Evolutionary conservation across 2,888 invertebrate species (phyloP).

Genomic region (Cataglyphis altisquamis): DNA sequence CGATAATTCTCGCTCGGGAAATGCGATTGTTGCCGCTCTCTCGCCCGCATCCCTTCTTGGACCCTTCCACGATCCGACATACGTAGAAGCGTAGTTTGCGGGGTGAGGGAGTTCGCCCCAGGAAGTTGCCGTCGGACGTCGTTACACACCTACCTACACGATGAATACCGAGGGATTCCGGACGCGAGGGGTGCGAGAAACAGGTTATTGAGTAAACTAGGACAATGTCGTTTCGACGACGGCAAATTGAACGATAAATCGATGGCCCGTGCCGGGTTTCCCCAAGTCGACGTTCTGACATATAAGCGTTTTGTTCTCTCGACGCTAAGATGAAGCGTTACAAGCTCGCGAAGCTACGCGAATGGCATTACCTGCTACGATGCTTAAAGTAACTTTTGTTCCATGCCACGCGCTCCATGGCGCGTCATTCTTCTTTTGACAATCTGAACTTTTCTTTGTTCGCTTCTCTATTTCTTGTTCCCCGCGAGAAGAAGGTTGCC

Average conservation of each 20-base stretch:
- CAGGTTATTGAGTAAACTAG: constrained; percentile 67
- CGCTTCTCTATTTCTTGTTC: constrained; percentile 43
- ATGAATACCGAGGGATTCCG: constrained; percentile 64
- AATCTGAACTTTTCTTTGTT: constrained; percentile 36
- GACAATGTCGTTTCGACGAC: constrained; percentile 60
- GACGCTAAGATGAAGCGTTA: constrained; percentile 30
- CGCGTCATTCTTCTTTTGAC: constrained; percentile 30
- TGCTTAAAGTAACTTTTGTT: constrained; percentile 39
- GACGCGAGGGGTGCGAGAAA: constrained; percentile 63
- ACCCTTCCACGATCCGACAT: constrained; percentile 22
- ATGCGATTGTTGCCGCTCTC: constrained; percentile 83
- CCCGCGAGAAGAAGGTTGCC: constrained; percentile 52
- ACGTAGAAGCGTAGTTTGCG: constrained; percentile 35
- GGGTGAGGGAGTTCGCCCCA: constrained; percentile 72
- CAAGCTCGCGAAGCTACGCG: constrained; percentile 21
- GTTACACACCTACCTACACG: constrained; percentile 70
- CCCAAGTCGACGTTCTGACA: constrained; percentile 31
- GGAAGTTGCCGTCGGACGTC: constrained; percentile 71
- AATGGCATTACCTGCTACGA: neutral
- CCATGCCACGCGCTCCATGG: constrained; percentile 17
- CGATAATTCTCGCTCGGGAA: constrained; percentile 83
- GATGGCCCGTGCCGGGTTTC: constrained; percentile 36
- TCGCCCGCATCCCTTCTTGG: constrained; percentile 71
- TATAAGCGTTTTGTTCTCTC: constrained; percentile 20
- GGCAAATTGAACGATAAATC: constrained; percentile 47